Evolutionary conservation across 2,797 vertebrate species (phyloP).

Genomic region (Neostethus bicornis): DNA sequence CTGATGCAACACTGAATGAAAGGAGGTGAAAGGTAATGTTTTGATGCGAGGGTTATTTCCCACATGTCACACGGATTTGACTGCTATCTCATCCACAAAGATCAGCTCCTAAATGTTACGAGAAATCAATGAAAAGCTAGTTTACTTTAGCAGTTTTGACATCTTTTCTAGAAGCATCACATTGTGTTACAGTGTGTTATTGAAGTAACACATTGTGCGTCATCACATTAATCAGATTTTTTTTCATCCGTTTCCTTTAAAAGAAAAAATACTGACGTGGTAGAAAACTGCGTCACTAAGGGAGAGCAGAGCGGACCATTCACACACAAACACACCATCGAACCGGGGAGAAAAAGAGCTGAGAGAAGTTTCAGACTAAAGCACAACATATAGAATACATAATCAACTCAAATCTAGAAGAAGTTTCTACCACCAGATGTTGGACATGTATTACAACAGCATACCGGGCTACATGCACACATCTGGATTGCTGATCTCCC

Average conservation of each 20-base stretch:
- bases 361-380: conserved; percentile 25
- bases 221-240: conserved; percentile 42
- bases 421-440: not conserved
- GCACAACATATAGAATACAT: not conserved
- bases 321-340: conserved; percentile 39
- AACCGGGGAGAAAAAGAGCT: conserved; percentile 9
- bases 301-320: conserved; percentile 46
- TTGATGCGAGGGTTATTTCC: conserved; percentile 19
- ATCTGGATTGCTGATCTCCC: not conserved
- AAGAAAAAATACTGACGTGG: conserved; percentile 47
- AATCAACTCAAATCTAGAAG: not conserved
- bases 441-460: not conserved
- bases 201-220: conserved; percentile 38
- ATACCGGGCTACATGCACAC: not conserved
- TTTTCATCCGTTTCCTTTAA: conserved; percentile 4
- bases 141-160: not conserved
- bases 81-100: conserved; percentile 6
- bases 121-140: not conserved
- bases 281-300: conserved; percentile 61
- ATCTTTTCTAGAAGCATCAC: conserved; percentile 14
- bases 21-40: conserved; percentile 63
- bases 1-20: conserved; percentile 33
- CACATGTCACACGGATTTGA: conserved; percentile 13
- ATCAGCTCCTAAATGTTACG: conserved; percentile 8
- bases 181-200: no score